Evolutionary conservation across 2,113 vertebrate species (phyloP).

Genomic region (Hydropotes inermis): DNA sequence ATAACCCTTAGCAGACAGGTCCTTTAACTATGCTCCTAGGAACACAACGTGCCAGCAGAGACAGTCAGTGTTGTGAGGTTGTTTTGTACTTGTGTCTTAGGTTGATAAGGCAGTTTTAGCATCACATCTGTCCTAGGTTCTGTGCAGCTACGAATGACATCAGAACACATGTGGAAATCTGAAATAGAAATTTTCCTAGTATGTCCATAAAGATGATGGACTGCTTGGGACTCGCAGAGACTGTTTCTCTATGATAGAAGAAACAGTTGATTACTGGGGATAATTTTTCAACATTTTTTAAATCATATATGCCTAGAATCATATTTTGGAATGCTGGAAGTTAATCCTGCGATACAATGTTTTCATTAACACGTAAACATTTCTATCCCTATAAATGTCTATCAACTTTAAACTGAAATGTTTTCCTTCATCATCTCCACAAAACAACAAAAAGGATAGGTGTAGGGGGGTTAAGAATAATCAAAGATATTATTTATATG

Average conservation of each 20-base stretch:
- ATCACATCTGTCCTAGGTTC: background rate
- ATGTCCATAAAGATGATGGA: background rate
- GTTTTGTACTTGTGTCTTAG: background rate
- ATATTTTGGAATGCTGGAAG: background rate
- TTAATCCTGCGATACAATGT: background rate
- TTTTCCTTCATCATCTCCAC: background rate
- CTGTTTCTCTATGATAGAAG: background rate
- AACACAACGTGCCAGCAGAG: background rate
- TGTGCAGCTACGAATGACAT: too few species aligned
- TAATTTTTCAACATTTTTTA: background rate
- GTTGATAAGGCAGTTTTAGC: background rate
- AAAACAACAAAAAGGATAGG: background rate
- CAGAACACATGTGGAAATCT: background rate
- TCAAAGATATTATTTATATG: background rate
- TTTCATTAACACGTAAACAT: slow-evolving; percentile 7
- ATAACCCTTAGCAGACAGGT: background rate
- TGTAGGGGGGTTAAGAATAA: background rate
- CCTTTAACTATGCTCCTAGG: background rate
- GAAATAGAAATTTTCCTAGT: background rate
- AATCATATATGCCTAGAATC: background rate
- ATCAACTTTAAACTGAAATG: background rate
- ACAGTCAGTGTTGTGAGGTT: background rate
- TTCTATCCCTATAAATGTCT: background rate
- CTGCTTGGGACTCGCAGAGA: background rate
- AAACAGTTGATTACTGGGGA: background rate